A percentile compares a stretch with the other conserved stretches of the same genome.
phyloP scores from a whole-genome alignment of 2,888 invertebrate genomes.

The Lithophane socia region DNA sequence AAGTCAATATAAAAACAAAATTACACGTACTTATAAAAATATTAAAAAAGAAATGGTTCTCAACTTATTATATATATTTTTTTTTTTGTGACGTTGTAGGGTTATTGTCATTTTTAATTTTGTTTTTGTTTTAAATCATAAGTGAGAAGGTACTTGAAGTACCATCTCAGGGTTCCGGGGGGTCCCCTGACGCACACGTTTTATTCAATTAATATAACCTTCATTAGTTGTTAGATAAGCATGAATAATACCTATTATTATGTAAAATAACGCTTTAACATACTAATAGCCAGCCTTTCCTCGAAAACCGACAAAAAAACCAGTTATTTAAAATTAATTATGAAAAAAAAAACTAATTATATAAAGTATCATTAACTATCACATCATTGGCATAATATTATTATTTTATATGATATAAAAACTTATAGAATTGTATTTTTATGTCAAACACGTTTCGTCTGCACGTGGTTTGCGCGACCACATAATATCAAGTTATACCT shows the following conservation, averaged over 20 bases:
- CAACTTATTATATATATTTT: too few relatives aligned
- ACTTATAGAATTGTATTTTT: background rate
- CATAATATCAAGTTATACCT: too few relatives aligned
- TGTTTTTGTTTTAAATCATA: too few relatives aligned
- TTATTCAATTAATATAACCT: background rate
- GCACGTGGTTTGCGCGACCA: background rate
- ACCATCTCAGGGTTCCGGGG: too few relatives aligned
- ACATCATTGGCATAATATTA: conserved; percentile 19
- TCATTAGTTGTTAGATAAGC: background rate
- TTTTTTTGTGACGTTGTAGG: too few relatives aligned
- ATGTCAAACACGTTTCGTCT: conserved; percentile 19
- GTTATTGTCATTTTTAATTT: too few relatives aligned
- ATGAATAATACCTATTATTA: background rate
- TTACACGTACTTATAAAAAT: too few relatives aligned
- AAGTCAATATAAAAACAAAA: too few relatives aligned
- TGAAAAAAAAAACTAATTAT: conserved; percentile 15
- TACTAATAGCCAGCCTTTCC: background rate
- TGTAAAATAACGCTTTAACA: conserved; percentile 8
- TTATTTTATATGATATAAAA: conserved; percentile 13
- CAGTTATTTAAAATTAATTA: conserved; percentile 1
- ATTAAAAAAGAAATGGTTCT: too few relatives aligned
- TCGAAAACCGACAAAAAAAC: conserved; percentile 4
- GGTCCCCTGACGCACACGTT: too few relatives aligned
- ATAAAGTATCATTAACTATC: conserved; percentile 9
- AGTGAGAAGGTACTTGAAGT: too few relatives aligned